Evolutionary conservation across 2,888 invertebrate genomes (phyloP), one percentile per base, ranked within the genome.

Genomic region (Dorcus parallelipipedus): DNA sequence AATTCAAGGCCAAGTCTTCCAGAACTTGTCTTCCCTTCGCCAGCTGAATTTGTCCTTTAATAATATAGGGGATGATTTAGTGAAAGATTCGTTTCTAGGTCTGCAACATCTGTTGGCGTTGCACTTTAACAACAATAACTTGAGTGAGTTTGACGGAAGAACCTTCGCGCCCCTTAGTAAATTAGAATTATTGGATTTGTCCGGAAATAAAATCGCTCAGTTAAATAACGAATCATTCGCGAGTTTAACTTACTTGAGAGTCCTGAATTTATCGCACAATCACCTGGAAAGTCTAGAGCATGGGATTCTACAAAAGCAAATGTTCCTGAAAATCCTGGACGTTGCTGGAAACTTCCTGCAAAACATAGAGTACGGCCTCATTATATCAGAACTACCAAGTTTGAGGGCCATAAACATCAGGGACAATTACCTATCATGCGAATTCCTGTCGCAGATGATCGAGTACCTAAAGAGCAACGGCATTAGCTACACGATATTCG

Each of bases 261-360:
- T 62, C 5, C 60, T 77, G 23, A 75, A 77, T 64, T 59, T 77
- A 43, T 75, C 75, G 0, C 61, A 69, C 49, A 78, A 78, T 62
- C 43, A 59, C 9, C 56, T 78, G 38, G 66, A 68, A 48, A 61
- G 63, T 42, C 62, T 78, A 17, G 60, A 67, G 38, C 74, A 71
- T 48, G 56, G 65, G 38, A 52, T 71, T 26, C 49, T 78, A 3
- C 59, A 70, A 26, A 67, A 69, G 3, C 62, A 76, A 51, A 63
- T 65, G 38, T 71, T 71, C 58, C 58, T 77, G 7, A 64, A 69
- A 40, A 64, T 67, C 33, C 60, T 78, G 9, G 75, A 76, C 62
- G 59, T 78, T 52, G 70, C 69, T 9, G 67, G 71, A 38, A 78
- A 78, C 62, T 60, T 68, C 50, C 57, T 78, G 20, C 67, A 68